Evolutionary conservation across 2,888 invertebrate species (phyloP).

Genomic region (Plebejus argus): DNA sequence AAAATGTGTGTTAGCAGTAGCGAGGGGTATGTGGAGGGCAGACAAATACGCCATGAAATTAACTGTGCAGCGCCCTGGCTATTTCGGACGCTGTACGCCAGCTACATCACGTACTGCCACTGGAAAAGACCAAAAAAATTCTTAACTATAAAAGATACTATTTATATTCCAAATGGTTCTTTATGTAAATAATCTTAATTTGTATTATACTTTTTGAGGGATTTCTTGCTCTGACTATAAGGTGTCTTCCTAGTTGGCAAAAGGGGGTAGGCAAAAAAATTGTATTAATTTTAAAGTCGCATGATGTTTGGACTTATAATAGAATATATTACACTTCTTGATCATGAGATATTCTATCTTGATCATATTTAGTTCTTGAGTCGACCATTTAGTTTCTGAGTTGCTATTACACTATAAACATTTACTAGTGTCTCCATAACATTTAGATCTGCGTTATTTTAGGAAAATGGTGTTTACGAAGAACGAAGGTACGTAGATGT

Average conservation of each 20-base stretch:
- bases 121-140: slow-evolving; percentile 33
- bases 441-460: slow-evolving; percentile 37
- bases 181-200: no score
- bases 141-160: background rate
- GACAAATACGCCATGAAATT: slow-evolving; percentile 73
- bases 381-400: no score
- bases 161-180: no score
- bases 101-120: slow-evolving; percentile 42
- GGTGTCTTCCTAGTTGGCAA: no score
- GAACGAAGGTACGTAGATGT: slow-evolving; percentile 41
- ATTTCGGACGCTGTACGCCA: slow-evolving; percentile 56
- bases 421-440: slow-evolving; percentile 23
- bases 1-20: slow-evolving; percentile 48
- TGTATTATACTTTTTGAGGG: no score
- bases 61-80: slow-evolving; percentile 58
- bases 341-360: no score
- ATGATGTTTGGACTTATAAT: no score
- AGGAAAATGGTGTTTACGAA: slow-evolving; percentile 42
- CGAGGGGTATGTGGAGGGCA: slow-evolving; percentile 61
- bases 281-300: no score
- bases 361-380: background rate
- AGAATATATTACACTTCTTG: no score
- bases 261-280: no score
- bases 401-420: background rate
- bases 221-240: no score